Percentiles rank a stretch among this genome's conserved stretches.
Evolutionary conservation across 2,113 vertebrate species (phyloP).

Genomic region (Rhinogobius similis): DNA sequence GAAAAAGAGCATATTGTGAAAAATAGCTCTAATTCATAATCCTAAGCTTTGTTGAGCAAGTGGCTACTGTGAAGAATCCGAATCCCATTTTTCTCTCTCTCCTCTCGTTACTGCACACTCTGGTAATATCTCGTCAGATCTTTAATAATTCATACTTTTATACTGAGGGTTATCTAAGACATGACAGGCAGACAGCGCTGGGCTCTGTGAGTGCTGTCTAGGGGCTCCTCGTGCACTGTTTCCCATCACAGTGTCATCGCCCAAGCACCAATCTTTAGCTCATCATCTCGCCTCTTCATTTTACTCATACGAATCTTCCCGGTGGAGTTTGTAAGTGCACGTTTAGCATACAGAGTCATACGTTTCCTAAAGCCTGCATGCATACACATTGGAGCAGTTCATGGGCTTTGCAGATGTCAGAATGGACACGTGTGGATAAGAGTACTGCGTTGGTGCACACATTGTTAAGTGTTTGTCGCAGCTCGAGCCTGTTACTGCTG

Average conservation of each 20-base stretch:
- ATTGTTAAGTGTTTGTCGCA: conserved; percentile 49
- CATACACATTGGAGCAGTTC: conserved; percentile 13
- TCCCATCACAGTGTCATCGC: conserved; percentile 52
- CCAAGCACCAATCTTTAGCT: conserved; percentile 47
- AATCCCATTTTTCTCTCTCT: conserved; percentile 15
- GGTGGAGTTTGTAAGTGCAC: conserved; percentile 22
- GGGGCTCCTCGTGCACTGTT: conserved; percentile 42
- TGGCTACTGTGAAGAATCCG: neutral
- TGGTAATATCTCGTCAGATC: conserved; percentile 57
- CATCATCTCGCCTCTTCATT: conserved; percentile 52
- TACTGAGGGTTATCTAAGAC: conserved; percentile 62
- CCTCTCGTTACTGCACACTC: conserved; percentile 32
- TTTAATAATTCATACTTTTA: conserved; percentile 66
- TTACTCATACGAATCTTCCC: conserved; percentile 26
- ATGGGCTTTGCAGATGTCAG: conserved; percentile 13
- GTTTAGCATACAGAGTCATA: conserved; percentile 30
- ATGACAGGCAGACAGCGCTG: conserved; percentile 45
- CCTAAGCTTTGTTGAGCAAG: neutral
- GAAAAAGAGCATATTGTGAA: neutral
- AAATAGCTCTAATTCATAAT: neutral
- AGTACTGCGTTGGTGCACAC: neutral
- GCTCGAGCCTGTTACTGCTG: conserved; percentile 19
- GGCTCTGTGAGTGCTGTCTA: conserved; percentile 48
- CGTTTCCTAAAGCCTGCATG: conserved; percentile 22
- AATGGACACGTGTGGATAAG: conserved; percentile 13